Base-by-base conservation (phyloP, 2,113 vertebrate species). In the Meles meles region DNA sequence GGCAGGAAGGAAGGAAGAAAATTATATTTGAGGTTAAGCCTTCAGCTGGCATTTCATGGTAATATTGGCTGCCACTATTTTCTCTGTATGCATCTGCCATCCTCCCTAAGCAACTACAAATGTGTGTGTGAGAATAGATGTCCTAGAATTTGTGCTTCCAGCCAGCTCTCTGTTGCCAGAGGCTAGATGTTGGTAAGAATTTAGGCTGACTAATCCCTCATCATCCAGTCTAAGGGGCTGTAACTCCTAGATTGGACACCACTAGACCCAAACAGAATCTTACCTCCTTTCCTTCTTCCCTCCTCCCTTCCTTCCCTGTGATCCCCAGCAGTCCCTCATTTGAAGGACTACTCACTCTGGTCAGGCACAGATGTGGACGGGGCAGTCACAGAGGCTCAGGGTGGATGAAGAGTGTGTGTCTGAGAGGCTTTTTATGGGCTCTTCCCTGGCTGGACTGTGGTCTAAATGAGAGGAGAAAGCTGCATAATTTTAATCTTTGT, bases 331-430 rank as follows among this genome's bases (percentile, higher is more conserved):
- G 44, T n/a, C 7, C 15, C 25, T 65, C 39, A 20, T 44, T 44
- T 55, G 27, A 69, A 83, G 74, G 67, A 83, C 7, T 42, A 42
- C 52, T 83, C 42, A 84, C 67, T 59, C 15, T 25, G 12, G 34
- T 69, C 42, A 71, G 88, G 76, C 4, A 39, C 6, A n/a, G 57
- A 34, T 23, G 25, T 47, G 57, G 31, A 47, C 6, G 0, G 6
- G 80, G 12, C 18, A 49, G 71, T 34, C 39, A 61, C 21, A 4
- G 65, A 94, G 27, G 55, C 37, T 81, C 34, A 6, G 47, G 63
- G 8, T 2, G 3, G 17, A 20, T 52, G 57, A 82, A 4, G 37
- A 86, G 29, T 0, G 0, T 12, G 52, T 3, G 29, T 9, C 12
- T 7, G 14, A 37, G 2, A 12, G 13, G 63, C 21, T 4, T 61